These are phyloP conservation scores for Cantharis flavilabris DNA, from an alignment of 2,888 invertebrate genomes.

Conservation along the genomic window DNA sequence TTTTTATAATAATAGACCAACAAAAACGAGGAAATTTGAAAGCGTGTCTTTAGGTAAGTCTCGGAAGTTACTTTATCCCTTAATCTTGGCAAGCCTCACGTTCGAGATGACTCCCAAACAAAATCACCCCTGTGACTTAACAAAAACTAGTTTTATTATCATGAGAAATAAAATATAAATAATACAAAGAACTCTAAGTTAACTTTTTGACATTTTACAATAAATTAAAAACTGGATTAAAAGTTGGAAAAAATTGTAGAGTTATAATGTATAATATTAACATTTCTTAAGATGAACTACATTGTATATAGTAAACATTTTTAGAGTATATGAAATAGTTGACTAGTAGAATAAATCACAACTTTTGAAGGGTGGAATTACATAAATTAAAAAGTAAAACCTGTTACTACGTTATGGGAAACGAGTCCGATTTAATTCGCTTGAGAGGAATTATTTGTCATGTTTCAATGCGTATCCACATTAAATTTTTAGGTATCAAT, in stretches of 20 bases:
- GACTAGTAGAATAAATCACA: not conserved
- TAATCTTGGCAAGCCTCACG: slow-evolving; percentile 12
- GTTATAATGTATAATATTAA: not conserved
- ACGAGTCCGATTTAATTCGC: slow-evolving; percentile 3
- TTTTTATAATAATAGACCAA: slow-evolving; percentile 18
- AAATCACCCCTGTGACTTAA: not conserved
- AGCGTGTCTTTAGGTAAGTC: slow-evolving; percentile 20
- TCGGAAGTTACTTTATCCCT: slow-evolving; percentile 22
- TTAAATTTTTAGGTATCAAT: not conserved
- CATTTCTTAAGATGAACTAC: not conserved
- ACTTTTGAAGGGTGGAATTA: not conserved
- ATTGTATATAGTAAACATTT: not conserved
- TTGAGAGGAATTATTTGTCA: not conserved
- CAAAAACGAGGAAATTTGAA: slow-evolving; percentile 20
- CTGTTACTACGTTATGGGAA: slow-evolving; percentile 21
- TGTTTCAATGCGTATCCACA: not conserved
- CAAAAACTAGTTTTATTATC: slow-evolving; percentile 1
- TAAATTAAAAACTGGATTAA: not conserved
- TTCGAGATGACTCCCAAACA: slow-evolving; percentile 12
- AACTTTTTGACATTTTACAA: not conserved
- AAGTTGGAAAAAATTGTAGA: not conserved
- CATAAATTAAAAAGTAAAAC: not conserved
- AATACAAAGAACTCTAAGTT: not conserved
- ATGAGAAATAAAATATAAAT: not conserved
- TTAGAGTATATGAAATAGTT: not conserved